Conservation (phyloP, 2,797 vertebrate species). For the Microchirus variegatus region DNA sequence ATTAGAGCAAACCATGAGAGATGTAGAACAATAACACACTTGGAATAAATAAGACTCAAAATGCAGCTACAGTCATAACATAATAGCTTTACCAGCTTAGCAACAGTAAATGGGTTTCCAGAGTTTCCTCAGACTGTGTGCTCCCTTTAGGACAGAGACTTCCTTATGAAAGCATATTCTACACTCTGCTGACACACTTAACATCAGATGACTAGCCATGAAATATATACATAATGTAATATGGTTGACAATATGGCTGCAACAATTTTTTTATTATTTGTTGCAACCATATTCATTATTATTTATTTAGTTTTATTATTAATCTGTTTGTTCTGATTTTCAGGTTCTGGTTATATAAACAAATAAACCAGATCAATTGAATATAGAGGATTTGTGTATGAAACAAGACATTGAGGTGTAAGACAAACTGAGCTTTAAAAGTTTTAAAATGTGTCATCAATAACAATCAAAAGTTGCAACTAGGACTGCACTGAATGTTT, state of each 20-base stretch:
- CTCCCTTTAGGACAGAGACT: neutral
- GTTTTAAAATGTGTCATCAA: no score
- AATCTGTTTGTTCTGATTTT: no score
- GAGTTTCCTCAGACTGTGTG: neutral
- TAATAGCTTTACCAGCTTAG: no score
- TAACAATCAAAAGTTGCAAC: neutral
- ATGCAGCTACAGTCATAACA: neutral
- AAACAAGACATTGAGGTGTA: neutral
- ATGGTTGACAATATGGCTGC: neutral
- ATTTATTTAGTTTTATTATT: no score
- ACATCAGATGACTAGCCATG: conserved; percentile 20
- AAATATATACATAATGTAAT: neutral
- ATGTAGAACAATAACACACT: neutral
- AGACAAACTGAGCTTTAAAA: neutral
- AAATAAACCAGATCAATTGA: neutral
- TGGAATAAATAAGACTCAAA: neutral
- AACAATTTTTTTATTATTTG: no score
- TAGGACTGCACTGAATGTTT: no score
- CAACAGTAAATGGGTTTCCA: neutral
- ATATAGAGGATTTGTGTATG: neutral
- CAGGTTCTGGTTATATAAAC: no score
- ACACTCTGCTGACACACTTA: conserved; percentile 10
- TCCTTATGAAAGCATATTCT: conserved; percentile 3
- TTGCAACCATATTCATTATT: no score
- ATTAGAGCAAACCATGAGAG: neutral